phyloP scores from a whole-genome alignment of 2,113 vertebrate species.

The Gallinago undulata region DNA sequence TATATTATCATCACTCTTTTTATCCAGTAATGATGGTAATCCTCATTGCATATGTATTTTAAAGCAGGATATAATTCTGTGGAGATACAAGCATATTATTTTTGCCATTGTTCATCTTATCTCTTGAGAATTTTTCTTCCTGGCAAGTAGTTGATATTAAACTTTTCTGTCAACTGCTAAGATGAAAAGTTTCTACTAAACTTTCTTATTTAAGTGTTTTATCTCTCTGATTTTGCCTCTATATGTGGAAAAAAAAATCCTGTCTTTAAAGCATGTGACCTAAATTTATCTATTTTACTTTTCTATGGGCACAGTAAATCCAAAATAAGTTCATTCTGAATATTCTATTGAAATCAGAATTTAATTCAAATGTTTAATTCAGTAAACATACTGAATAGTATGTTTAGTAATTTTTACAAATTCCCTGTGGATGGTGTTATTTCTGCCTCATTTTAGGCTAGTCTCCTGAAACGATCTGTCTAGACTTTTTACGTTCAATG shows the following conservation, averaged over 20 bases:
- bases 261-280: background rate
- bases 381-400: background rate
- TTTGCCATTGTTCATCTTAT: background rate
- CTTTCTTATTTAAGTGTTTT: background rate
- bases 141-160: background rate
- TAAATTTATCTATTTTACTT: background rate
- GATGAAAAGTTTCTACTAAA: background rate
- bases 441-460: background rate
- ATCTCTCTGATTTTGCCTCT: background rate
- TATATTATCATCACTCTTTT: background rate
- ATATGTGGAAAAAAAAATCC: background rate
- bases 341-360: background rate
- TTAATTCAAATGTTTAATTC: background rate
- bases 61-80: conserved; percentile 24
- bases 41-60: conserved; percentile 6
- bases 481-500: background rate
- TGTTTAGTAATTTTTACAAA: background rate
- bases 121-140: background rate
- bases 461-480: conserved; percentile 9
- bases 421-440: background rate
- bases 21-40: background rate
- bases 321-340: background rate
- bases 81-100: background rate
- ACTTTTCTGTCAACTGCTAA: background rate
- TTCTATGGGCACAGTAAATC: background rate